These are phyloP conservation scores for Rhinophrynus dorsalis DNA, from an alignment of 2,797 vertebrate genomes.

Conservation along the genomic window DNA sequence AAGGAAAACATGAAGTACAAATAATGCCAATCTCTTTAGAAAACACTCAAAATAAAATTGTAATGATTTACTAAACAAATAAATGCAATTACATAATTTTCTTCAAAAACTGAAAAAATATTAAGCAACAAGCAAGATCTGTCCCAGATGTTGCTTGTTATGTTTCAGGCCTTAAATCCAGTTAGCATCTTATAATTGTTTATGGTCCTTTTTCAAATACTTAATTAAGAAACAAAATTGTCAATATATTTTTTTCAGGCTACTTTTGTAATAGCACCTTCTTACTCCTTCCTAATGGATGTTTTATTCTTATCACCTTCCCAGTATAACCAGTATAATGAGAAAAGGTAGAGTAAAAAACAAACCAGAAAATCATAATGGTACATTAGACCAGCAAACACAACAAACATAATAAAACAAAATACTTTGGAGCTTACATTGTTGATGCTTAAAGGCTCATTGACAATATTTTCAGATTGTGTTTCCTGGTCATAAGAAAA, in stretches of 20 bases:
- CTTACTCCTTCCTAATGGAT: constrained; percentile 62
- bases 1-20: constrained; percentile 49
- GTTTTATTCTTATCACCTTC: constrained; percentile 69
- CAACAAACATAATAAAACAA: constrained; percentile 73
- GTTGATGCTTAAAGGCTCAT: constrained; percentile 65
- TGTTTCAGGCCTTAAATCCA: constrained; percentile 67
- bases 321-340: constrained; percentile 80
- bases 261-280: not conserved
- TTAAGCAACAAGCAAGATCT: constrained; percentile 56
- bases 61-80: constrained; percentile 62
- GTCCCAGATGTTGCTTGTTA: constrained; percentile 63
- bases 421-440: constrained; percentile 71
- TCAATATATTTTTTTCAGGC: constrained; percentile 48
- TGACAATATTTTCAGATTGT: constrained; percentile 48
- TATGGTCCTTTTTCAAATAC: constrained; percentile 76
- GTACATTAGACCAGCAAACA: constrained; percentile 78
- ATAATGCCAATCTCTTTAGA: constrained; percentile 43
- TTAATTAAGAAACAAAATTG: constrained; percentile 67
- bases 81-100: constrained; percentile 47
- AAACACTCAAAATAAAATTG: too few relatives aligned
- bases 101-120: constrained; percentile 1
- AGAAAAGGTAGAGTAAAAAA: constrained; percentile 80
- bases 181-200: constrained; percentile 63
- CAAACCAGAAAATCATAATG: constrained; percentile 84
- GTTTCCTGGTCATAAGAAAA: constrained; percentile 51